Conservation (phyloP, 2,113 vertebrate species). For the Rhinopomastus cyanomelas region DNA sequence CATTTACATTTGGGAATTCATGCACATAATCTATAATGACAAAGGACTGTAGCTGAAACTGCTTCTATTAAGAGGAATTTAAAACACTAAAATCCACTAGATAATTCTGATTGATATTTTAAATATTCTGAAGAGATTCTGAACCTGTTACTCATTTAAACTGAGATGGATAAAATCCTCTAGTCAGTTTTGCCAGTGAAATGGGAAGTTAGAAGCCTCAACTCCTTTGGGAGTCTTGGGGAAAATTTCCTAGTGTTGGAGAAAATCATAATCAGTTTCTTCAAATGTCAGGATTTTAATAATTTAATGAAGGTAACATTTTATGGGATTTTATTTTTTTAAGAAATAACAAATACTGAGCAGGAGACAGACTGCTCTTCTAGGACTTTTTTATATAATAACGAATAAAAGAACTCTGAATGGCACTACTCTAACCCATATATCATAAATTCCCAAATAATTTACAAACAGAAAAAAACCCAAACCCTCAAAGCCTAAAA, state of each 20-base stretch:
- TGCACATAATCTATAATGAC: not conserved
- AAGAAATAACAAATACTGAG: not conserved
- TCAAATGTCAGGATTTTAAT: slow-evolving; percentile 13
- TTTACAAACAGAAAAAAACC: not conserved
- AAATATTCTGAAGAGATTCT: not conserved
- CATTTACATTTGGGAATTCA: not conserved
- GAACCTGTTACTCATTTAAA: not conserved
- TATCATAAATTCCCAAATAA: not conserved
- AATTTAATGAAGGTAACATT: not conserved
- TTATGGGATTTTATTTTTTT: not conserved
- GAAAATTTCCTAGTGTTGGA: not conserved
- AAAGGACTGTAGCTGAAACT: not conserved
- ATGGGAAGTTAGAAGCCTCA: not conserved
- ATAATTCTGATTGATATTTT: slow-evolving; percentile 7
- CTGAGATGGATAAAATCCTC: not conserved
- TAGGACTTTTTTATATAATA: not conserved
- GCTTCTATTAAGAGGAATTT: not conserved
- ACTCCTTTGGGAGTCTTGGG: not conserved
- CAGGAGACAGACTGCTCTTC: not conserved
- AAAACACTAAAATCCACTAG: not conserved
- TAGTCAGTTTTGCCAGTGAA: not conserved
- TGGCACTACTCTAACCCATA: not conserved
- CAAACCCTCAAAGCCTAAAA: not conserved
- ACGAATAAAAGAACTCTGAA: not conserved
- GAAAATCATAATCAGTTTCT: slow-evolving; percentile 2